These are phyloP conservation scores for Crenuchus spilurus DNA, from an alignment of 2,797 vertebrate genomes.

Conservation along the genomic window DNA sequence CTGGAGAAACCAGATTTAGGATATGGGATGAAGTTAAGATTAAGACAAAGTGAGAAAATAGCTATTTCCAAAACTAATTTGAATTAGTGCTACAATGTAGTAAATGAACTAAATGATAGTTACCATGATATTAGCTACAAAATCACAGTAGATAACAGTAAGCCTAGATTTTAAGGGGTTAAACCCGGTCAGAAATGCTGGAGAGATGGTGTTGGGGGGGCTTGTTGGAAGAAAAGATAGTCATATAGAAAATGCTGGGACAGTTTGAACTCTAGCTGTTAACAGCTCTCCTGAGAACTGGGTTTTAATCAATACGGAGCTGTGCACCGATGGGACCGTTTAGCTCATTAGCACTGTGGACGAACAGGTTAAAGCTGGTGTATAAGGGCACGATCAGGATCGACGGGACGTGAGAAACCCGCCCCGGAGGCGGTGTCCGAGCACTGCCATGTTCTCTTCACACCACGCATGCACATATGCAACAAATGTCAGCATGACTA, in stretches of 20 bases:
- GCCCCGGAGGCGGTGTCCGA: slow-evolving; percentile 19
- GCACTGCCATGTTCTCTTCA: slow-evolving; percentile 27
- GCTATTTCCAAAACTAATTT: no score
- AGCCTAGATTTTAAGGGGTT: slow-evolving; percentile 4
- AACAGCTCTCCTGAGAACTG: slow-evolving; percentile 38
- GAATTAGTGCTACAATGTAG: no score
- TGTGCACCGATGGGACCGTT: slow-evolving; percentile 18
- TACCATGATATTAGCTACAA: no score
- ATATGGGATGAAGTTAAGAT: no score
- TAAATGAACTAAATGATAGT: no score
- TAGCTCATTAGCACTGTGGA: slow-evolving; percentile 46
- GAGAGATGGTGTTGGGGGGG: background rate
- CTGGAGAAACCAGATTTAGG: no score
- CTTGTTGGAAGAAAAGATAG: background rate
- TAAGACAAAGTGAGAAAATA: no score
- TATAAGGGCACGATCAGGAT: slow-evolving; percentile 21
- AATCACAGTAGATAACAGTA: background rate
- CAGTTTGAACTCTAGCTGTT: slow-evolving; percentile 52
- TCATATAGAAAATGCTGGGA: slow-evolving; percentile 40
- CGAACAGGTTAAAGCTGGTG: slow-evolving; percentile 33
- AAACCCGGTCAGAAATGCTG: slow-evolving; percentile 46
- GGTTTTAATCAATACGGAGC: slow-evolving; percentile 39
- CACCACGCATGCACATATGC: slow-evolving; percentile 18
- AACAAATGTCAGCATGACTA: slow-evolving; percentile 36
- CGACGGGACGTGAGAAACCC: slow-evolving; percentile 28